Evolutionary conservation across 2,113 vertebrate genomes (phyloP).

Genomic region (human (Homo sapiens)): GRCh38 chr6:14145001-14145500

Average conservation of each 20-base stretch:
- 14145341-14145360: too few relatives aligned
- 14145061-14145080: background rate
- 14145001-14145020: background rate
- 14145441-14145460: background rate
- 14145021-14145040: background rate
- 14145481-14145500: background rate
- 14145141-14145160: background rate
- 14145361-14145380: too few relatives aligned
- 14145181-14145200: background rate
- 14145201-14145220: background rate
- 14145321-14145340: background rate
- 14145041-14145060: background rate
- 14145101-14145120: background rate
- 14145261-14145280: background rate
- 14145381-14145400: background rate
- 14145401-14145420: background rate
- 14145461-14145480: background rate
- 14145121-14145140: background rate
- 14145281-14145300: background rate
- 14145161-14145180: background rate
- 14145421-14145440: background rate
- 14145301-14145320: background rate
- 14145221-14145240: background rate
- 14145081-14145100: too few relatives aligned
- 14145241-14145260: background rate